A percentile compares a stretch with the other conserved stretches of the same genome.
Evolutionary conservation across 2,797 vertebrate species (phyloP).

Genomic region (Setipinna tenuifilis): DNA sequence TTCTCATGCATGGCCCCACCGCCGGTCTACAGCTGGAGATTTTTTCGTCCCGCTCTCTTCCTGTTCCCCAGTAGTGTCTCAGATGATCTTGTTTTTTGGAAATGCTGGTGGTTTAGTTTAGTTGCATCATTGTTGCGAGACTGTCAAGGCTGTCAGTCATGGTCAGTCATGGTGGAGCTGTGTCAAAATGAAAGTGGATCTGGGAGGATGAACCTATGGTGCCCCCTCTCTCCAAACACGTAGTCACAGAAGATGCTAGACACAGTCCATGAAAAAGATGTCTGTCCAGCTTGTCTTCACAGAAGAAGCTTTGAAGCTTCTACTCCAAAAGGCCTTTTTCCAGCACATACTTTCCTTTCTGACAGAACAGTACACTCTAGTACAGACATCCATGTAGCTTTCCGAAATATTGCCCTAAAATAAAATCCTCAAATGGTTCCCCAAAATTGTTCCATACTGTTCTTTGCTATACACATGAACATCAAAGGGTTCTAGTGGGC

Average conservation of each 20-base stretch:
- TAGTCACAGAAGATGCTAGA: background rate
- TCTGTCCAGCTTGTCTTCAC: background rate
- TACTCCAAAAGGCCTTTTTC: background rate
- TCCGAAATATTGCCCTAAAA: background rate
- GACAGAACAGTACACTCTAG: background rate
- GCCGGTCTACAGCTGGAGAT: background rate
- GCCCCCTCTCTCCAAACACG: background rate
- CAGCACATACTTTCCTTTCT: background rate
- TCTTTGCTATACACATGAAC: background rate
- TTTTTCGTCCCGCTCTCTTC: background rate
- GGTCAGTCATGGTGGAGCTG: background rate
- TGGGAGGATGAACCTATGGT: background rate
- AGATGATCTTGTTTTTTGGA: background rate
- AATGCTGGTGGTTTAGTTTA: background rate
- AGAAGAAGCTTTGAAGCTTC: background rate
- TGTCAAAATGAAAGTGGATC: background rate
- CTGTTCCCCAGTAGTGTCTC: background rate
- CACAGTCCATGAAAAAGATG: background rate
- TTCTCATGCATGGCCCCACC: slow-evolving; percentile 1
- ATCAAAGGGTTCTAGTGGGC: background rate
- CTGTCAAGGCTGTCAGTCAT: background rate
- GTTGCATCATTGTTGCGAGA: slow-evolving; percentile 7
- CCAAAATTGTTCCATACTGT: no score
- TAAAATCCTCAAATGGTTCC: no score
- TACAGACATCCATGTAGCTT: background rate